These are phyloP conservation scores for Brachionus asplanchnoidis DNA, from an alignment of 1,140 invertebrate genomes.

Conservation along the genomic window DNA sequence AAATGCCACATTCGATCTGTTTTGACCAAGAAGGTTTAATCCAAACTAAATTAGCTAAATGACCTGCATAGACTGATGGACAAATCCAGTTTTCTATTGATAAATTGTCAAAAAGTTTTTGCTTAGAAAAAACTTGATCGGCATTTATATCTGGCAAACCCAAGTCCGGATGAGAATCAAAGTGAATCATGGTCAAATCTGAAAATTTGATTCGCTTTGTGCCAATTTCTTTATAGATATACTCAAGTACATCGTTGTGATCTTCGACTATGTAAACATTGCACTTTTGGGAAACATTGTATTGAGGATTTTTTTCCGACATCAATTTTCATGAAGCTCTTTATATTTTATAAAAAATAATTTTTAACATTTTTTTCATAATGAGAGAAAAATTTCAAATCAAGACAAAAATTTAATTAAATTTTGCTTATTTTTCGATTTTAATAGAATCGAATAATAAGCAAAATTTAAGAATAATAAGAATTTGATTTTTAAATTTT, in stretches of 20 bases:
- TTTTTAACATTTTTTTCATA: background rate
- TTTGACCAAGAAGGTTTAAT: constrained; percentile 79
- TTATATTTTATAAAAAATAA: background rate
- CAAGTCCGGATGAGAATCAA: constrained; percentile 86
- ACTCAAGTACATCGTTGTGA: constrained; percentile 66
- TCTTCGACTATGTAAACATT: constrained; percentile 63
- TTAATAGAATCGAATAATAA: no score
- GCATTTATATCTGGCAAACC: constrained; percentile 68
- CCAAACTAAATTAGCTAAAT: constrained; percentile 74
- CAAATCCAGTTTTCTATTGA: constrained; percentile 86
- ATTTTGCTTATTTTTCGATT: background rate
- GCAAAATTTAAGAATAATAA: no score
- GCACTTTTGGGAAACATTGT: background rate
- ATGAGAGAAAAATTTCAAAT: background rate
- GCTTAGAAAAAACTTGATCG: constrained; percentile 65
- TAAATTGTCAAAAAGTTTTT: constrained; percentile 57
- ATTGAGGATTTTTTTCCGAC: background rate
- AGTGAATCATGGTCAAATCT: constrained; percentile 71
- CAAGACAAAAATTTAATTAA: background rate
- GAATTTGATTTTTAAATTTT: background rate
- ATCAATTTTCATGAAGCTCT: background rate
- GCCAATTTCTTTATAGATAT: constrained; percentile 74
- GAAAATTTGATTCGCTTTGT: constrained; percentile 73
- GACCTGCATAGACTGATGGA: constrained; percentile 76
- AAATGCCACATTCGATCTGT: constrained; percentile 68